Evolutionary conservation across 2,113 vertebrate species (phyloP).

Genomic region (Corythoichthys haematopterus): DNA sequence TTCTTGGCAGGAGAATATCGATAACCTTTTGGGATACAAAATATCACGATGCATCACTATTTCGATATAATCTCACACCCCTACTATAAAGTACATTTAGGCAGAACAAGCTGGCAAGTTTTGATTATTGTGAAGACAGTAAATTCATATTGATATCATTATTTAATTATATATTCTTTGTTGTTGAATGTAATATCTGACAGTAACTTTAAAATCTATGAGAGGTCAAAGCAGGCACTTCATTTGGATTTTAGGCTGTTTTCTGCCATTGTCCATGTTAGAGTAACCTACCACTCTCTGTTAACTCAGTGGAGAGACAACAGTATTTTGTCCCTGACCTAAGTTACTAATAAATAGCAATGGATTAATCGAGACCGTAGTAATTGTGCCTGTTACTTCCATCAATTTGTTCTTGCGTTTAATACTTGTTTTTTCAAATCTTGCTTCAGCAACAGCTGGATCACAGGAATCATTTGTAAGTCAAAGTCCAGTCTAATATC

Average conservation of each 20-base stretch:
- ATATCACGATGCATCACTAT: no score
- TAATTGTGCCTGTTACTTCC: neutral
- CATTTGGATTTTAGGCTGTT: neutral
- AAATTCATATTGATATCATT: neutral
- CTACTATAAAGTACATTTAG: no score
- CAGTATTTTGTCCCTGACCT: no score
- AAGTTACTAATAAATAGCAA: neutral
- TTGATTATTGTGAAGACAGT: neutral
- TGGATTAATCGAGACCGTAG: neutral
- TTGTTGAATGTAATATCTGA: neutral
- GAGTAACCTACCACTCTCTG: neutral
- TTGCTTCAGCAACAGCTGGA: neutral
- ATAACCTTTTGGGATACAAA: no score
- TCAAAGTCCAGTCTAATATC: neutral
- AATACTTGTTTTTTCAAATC: neutral
- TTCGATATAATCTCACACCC: no score
- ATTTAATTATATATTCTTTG: neutral
- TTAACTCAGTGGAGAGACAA: no score
- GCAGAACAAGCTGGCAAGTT: no score
- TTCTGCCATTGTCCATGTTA: neutral
- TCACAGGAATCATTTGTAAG: neutral
- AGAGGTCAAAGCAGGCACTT: neutral
- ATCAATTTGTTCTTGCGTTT: neutral
- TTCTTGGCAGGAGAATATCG: no score
- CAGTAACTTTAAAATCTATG: neutral